These are phyloP conservation scores for Eupithecia centaureata DNA, from an alignment of 2,888 invertebrate genomes.

Conservation along the genomic window DNA sequence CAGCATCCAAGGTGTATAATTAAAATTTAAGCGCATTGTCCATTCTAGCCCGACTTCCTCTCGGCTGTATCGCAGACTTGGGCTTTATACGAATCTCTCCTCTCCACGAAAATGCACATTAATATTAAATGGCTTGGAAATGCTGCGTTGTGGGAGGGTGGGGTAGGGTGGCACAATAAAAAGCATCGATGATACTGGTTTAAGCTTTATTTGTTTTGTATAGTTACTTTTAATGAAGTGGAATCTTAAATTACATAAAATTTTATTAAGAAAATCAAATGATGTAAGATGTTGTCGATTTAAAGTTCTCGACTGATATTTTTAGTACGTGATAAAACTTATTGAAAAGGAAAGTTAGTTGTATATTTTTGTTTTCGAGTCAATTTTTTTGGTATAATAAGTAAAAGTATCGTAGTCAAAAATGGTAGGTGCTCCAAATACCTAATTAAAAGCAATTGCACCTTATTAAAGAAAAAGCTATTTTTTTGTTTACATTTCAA, in stretches of 20 bases:
- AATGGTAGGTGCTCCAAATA: too few species aligned
- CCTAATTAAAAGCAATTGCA: not conserved
- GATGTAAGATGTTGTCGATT: not conserved
- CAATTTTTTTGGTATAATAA: too few species aligned
- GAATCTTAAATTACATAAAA: not conserved
- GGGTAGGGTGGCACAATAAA: slow-evolving; percentile 71
- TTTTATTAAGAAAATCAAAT: not conserved
- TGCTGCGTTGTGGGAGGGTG: slow-evolving; percentile 75
- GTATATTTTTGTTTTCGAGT: not conserved
- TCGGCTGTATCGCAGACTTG: slow-evolving; percentile 76
- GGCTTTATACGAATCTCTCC: slow-evolving; percentile 81
- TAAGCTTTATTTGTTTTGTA: slow-evolving; percentile 61
- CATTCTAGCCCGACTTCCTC: slow-evolving; percentile 68
- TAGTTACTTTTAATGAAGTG: slow-evolving; percentile 23
- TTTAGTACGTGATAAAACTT: not conserved
- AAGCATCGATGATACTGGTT: slow-evolving; percentile 77
- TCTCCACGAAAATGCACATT: slow-evolving; percentile 85
- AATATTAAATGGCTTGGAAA: slow-evolving; percentile 85
- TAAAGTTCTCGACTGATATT: not conserved
- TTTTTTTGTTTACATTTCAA: not conserved
- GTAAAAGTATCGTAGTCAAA: too few species aligned
- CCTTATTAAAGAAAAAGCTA: rapidly evolving
- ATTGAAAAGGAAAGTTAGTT: not conserved
- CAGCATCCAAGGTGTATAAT: slow-evolving; percentile 61
- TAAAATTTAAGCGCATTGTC: slow-evolving; percentile 78